A percentile compares a stretch with the other conserved stretches of the same genome.
These are phyloP conservation scores for Danio tinwini DNA, from an alignment of 2,797 vertebrate genomes.

Conservation along the genomic window DNA sequence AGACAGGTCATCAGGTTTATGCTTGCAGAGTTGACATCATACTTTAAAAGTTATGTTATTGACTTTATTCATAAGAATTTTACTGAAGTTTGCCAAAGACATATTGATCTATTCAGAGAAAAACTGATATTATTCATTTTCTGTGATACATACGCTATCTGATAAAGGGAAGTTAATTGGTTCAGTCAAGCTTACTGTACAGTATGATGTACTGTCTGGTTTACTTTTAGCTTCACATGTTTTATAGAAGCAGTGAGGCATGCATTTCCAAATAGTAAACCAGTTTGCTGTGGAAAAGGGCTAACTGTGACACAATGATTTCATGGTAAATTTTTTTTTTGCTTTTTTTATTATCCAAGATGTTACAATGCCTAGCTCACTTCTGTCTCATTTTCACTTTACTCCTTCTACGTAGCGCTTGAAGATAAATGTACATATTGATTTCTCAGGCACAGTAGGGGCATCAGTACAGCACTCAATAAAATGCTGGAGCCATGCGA, in stretches of 20 bases:
- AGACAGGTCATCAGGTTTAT: background rate
- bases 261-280: background rate
- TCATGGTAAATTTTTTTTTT: background rate
- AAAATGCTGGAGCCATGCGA: slow-evolving; percentile 45
- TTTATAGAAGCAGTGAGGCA: background rate
- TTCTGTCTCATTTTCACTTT: slow-evolving; percentile 8
- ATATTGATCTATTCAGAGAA: background rate
- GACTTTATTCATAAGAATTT: background rate
- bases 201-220: background rate
- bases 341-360: background rate
- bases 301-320: slow-evolving; percentile 26
- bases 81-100: background rate
- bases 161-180: background rate
- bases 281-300: slow-evolving; percentile 3
- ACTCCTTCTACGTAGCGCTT: slow-evolving; percentile 11
- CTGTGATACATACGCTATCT: background rate
- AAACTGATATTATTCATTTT: background rate
- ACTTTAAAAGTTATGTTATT: background rate
- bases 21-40: background rate
- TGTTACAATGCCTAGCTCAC: slow-evolving; percentile 1
- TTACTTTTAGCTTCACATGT: background rate
- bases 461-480: slow-evolving; percentile 43
- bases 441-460: slow-evolving; percentile 44
- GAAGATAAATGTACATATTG: slow-evolving; percentile 50
- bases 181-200: slow-evolving; percentile 7